These are phyloP conservation scores for Cherax quadricarinatus DNA, from an alignment of 1,140 invertebrate species.

Conservation along the genomic window DNA sequence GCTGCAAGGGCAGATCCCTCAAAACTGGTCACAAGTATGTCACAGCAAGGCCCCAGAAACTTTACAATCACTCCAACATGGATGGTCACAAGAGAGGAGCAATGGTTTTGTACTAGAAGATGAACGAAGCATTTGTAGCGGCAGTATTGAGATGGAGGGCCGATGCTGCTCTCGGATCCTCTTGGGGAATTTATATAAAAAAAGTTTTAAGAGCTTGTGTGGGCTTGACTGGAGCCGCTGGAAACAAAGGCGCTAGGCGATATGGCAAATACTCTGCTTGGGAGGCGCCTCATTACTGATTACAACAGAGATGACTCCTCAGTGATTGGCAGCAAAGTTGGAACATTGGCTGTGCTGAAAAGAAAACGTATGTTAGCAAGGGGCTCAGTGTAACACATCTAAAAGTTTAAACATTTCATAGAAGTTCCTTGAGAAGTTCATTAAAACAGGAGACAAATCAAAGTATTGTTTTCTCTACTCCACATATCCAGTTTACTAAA, in stretches of 20 bases:
- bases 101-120: slow-evolving; percentile 8
- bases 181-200: not conserved
- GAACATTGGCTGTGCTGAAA: slow-evolving; percentile 36
- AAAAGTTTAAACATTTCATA: too few relatives aligned
- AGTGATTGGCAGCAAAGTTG: slow-evolving; percentile 30
- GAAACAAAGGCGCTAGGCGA: not conserved
- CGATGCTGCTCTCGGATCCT: slow-evolving; percentile 11
- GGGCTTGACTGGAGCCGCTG: not conserved
- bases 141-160: slow-evolving; percentile 11
- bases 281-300: slow-evolving; percentile 20
- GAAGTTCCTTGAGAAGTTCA: too few relatives aligned
- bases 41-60: slow-evolving; percentile 30
- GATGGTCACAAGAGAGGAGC: not conserved
- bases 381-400: too few relatives aligned
- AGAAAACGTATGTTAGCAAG: not conserved
- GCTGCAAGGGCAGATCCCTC: too few relatives aligned
- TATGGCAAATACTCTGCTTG: slow-evolving; percentile 2
- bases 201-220: not conserved
- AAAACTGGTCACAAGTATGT: too few relatives aligned
- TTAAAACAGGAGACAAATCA: too few relatives aligned
- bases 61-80: slow-evolving; percentile 36
- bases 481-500: too few relatives aligned
- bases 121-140: slow-evolving; percentile 23
- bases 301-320: slow-evolving; percentile 18
- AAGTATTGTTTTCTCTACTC: too few relatives aligned